Evolutionary conservation across 2,888 invertebrate genomes (phyloP).

Genomic region (Nomada hirtipes): DNA sequence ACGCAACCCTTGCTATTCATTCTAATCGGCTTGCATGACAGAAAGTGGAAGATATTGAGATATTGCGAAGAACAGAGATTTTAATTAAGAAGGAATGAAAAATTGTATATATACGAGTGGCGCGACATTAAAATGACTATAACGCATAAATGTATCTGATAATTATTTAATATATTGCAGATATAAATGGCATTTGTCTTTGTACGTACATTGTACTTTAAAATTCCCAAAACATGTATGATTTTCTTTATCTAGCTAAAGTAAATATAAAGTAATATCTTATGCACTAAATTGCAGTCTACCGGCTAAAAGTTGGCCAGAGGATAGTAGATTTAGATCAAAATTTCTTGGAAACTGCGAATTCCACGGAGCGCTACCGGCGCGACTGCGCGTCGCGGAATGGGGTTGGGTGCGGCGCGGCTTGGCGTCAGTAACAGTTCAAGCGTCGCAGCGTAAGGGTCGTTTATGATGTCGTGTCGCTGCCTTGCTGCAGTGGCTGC

Average conservation of each 20-base stretch:
- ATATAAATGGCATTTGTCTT: conserved; percentile 73
- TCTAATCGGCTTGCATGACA: conserved; percentile 41
- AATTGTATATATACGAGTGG: conserved; percentile 79
- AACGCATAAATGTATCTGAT: conserved; percentile 81
- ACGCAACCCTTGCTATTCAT: conserved; percentile 49
- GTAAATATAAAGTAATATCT: not conserved
- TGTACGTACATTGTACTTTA: conserved; percentile 17
- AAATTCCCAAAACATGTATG: not conserved
- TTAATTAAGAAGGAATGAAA: conserved; percentile 49
- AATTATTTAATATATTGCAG: conserved; percentile 83
- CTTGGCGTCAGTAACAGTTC: no score
- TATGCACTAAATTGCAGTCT: no score
- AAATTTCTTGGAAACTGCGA: no score
- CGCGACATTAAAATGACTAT: conserved; percentile 77
- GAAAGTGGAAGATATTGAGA: conserved; percentile 48
- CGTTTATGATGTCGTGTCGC: no score
- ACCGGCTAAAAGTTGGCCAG: no score
- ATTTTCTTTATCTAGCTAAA: not conserved
- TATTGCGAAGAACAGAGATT: conserved; percentile 49
- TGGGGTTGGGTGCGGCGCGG: no score
- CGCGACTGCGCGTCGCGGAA: no score
- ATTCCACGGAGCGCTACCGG: no score
- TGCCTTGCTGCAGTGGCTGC: no score
- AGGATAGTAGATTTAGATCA: no score
- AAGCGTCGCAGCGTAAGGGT: no score